Evolutionary conservation across 1,140 invertebrate genomes (phyloP), one percentile per base, ranked within the genome.

Genomic region (Conopomorpha cramerella): DNA sequence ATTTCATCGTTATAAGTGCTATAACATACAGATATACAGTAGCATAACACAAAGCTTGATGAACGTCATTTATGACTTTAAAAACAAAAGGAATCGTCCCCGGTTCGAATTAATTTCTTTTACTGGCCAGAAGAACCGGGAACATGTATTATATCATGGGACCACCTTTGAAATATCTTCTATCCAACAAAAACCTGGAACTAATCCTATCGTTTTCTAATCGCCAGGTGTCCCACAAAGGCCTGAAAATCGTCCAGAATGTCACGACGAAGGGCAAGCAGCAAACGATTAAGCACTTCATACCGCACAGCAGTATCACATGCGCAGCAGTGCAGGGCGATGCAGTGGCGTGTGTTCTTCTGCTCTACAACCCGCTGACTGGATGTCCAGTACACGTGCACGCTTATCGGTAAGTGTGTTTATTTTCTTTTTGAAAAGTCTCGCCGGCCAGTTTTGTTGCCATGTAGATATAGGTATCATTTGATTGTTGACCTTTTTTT

Each of bases 191-290:
- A 8, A 3, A 10, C 11, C 13, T 34, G 17, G 2, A 14, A 8
- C 12, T 11, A 8, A 34, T 11, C 13, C 8, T 30, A 12, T 8
- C 30, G 16, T 32, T 16, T 25, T 31, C 23, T 32, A 85, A 82
- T 38, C 63, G 85, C 6, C 84, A 95, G 83, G 90, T 98, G 16
- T 95, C 92, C 50, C 87, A 87, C 57, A 95, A 95, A 78, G 95
- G 95, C 14, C 71, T 98, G 47, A 96, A 96, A 77, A 95, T 98
- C 39, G 87, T 96, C 36, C 94, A 96, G 74, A 87, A 86, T 51
- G 81, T 86, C 34, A 83, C 54, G 67, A 78, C 46, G 55, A 81
- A 68, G 63, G 79, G 53, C 7, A 82, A 82, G 32, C 80, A 84
- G 59, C 84, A 85, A 49, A 84, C 83, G 0, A 90, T 96, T 34